Base-by-base conservation (phyloP, 2,113 vertebrate genomes). In the Ancistrus triradiatus region DNA sequence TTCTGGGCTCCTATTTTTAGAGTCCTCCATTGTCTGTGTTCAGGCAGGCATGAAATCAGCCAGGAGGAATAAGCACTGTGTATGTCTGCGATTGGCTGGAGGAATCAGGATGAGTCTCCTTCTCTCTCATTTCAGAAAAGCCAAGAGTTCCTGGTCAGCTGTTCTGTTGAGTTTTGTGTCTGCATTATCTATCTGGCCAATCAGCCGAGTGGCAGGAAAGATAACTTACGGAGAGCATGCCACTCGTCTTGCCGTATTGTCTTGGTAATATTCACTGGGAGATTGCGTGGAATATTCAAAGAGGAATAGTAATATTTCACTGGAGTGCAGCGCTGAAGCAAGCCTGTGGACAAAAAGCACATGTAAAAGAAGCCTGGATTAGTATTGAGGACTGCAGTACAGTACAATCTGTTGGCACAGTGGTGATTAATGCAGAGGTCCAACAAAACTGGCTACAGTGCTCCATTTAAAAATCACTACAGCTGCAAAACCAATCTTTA, bases 281-380 rank as follows among this genome's bases (percentile, higher is more conserved):
- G 84, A 66, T 92, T 93, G 65, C 85, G 87, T 68, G 93, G 93
- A 78, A 95, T 81, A 27, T 82, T 87, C 57, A 88, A 88, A 25
- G 93, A 95, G 57, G 92, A 92, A 88, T 95, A 95, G 84, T 95
- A 92, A 81, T 95, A 95, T 80, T 93, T 93, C 73, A 95, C 90
- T 71, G 86, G 84, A 7, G 84, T 90, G 78, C 93, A 95, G 60
- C 93, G 92, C 70, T 85, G 87, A 76, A 95, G 85, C 68, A 95
- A 80, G 35, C 88, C 89, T 91, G 80, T 21, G 7, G 22, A 50
- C 3, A 59, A 55, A 3, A 42, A 42, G 13, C 38, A 42, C 2
- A 42, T 3, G 7, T 31, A n/a, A n/a, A n/a, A n/a, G n/a, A n/a
- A n/a, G n/a, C n/a, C n/a, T n/a, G n/a, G n/a, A n/a, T n/a, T 33